Conservation (phyloP, 1,140 invertebrate genomes). For the Lanistes nyassanus region DNA sequence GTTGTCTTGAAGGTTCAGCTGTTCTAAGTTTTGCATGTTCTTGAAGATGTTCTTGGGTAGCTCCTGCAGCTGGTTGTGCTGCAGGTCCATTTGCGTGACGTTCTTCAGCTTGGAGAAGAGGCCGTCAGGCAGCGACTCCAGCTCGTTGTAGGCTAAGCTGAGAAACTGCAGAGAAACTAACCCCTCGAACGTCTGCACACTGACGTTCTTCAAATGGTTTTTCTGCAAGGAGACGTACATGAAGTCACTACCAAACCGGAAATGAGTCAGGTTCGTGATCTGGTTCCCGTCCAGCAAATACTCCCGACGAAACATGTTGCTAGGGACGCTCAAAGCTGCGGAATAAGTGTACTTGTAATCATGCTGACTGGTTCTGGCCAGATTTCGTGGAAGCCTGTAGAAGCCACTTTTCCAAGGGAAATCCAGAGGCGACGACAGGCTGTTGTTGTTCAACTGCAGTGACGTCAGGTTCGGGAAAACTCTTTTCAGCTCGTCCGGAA, state of each 20-base stretch:
- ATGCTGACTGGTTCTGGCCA: constrained; percentile 31
- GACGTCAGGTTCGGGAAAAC: constrained; percentile 44
- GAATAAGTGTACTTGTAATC: constrained; percentile 36
- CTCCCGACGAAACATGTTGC: constrained; percentile 33
- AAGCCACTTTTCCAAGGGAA: constrained; percentile 43
- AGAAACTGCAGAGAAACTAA: constrained; percentile 40
- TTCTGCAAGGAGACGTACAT: constrained; percentile 37
- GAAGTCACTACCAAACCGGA: constrained; percentile 36
- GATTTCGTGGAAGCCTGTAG: constrained; percentile 26
- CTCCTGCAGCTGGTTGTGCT: constrained; percentile 22
- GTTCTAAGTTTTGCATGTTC: constrained; percentile 23
- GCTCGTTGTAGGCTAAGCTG: constrained; percentile 33
- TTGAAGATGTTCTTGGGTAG: constrained; percentile 28
- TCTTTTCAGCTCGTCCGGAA: constrained; percentile 24
- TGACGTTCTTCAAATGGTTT: constrained; percentile 30
- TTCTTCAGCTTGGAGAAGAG: constrained; percentile 26
- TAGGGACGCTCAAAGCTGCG: constrained; percentile 26
- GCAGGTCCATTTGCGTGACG: constrained; percentile 33
- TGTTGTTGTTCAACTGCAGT: constrained; percentile 40
- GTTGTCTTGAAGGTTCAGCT: constrained; percentile 40
- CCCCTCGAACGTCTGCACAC: constrained; percentile 31
- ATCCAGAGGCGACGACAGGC: constrained; percentile 30
- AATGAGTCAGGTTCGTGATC: constrained; percentile 34
- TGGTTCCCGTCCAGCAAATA: constrained; percentile 39
- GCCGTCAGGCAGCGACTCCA: constrained; percentile 24